Base-by-base conservation (phyloP, 1,140 invertebrate genomes). In the Delia radicum region DNA sequence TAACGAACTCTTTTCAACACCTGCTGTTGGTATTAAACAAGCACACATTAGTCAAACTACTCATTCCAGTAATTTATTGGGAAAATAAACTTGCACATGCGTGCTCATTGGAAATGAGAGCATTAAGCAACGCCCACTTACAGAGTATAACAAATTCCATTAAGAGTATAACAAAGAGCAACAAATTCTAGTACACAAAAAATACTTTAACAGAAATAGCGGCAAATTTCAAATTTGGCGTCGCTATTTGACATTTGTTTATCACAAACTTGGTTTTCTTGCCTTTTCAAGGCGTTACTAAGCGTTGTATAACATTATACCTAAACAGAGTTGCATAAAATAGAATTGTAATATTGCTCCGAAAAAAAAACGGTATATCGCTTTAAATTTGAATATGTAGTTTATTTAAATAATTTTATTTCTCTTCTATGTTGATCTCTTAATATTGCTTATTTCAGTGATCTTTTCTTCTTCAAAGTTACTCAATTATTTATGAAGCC, bases 91-190 rank as follows among this genome's bases (percentile, higher is more conserved):
- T 55, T 29, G 13, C 29, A 13, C 65, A 37, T 69, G 65, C 65
- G 65, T 29, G 29, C 65, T 69, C 65, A 69, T 69, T 69, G 65
- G 65, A 69, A 69, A 33, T 69, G 10, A 33, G 48, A 55, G 48
- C 48, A 1, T 24, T 55, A 24, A 55, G 65, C 29, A 69, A 69
- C 65, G 65, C 65, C 65, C 29, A n/a, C 65, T 69, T 69, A 48
- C 18, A 7, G 21, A 55, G 48, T 6, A 55, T 7, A 55, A 21
- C n/a, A 55, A 21, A 55, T 21, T 21, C 48, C 48, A 55, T 55
- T 55, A 55, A 55, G 18, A 55, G 48, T 6, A 55, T 7, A 2
- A 7, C 7, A 55, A 55, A 55, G 48, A 55, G 48, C 24, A 42
- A 15, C 37, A 5, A 15, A 15, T 55, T 55, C 21, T 55, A 10